Evolutionary conservation across 2,797 vertebrate genomes (phyloP).

Genomic region (Crocodylus rhombifer): DNA sequence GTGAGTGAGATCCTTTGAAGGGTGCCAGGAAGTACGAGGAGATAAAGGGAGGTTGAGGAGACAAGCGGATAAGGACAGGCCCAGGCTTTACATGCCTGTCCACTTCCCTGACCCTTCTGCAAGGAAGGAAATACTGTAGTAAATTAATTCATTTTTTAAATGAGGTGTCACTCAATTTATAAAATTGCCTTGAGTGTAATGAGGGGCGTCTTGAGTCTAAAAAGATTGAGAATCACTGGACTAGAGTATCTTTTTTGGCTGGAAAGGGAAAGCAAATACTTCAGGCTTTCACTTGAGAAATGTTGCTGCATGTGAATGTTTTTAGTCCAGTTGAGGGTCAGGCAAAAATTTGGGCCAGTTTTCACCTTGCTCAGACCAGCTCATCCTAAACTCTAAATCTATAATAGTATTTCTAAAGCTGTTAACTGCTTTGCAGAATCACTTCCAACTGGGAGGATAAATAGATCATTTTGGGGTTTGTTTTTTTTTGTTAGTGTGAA

Average conservation of each 20-base stretch:
- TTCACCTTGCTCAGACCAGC: not conserved
- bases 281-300: not conserved
- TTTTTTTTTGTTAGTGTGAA: not conserved
- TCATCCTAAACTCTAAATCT: not conserved
- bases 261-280: not conserved
- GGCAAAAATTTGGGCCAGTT: not conserved
- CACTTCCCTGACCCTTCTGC: too few relatives aligned
- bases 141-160: too few relatives aligned
- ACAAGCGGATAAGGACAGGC: too few relatives aligned
- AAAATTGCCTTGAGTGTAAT: too few relatives aligned
- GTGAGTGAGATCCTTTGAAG: too few relatives aligned
- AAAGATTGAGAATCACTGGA: too few relatives aligned
- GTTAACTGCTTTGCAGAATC: constrained; percentile 31
- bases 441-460: constrained; percentile 19
- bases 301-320: not conserved
- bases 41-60: too few relatives aligned
- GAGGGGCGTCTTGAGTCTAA: too few relatives aligned
- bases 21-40: too few relatives aligned
- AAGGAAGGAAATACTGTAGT: too few relatives aligned
- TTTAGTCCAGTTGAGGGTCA: not conserved
- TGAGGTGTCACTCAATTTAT: too few relatives aligned
- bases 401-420: constrained; percentile 13
- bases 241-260: not conserved
- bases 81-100: too few relatives aligned
- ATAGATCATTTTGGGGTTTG: not conserved